phyloP scores from a whole-genome alignment of 2,797 vertebrate genomes.

The Notamacropus eugenii region DNA sequence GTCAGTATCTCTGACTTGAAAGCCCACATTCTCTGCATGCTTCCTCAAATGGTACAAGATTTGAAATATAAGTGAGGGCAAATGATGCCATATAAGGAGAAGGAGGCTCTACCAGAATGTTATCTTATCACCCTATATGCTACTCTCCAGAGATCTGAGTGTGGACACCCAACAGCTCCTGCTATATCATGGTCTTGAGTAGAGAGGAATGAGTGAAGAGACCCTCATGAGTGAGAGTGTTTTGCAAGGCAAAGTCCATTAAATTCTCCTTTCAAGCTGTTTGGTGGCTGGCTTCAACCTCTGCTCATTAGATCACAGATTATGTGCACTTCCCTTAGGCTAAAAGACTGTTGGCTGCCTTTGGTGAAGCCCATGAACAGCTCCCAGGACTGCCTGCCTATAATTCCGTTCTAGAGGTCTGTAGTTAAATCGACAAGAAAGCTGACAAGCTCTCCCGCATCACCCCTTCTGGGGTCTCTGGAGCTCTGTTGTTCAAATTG shows the following conservation, averaged over 20 bases:
- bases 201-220: background rate
- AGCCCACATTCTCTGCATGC: background rate
- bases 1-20: background rate
- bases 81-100: background rate
- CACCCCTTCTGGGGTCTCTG: background rate
- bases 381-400: background rate
- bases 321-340: slow-evolving; percentile 4
- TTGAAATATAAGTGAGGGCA: background rate
- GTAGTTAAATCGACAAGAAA: slow-evolving; percentile 19
- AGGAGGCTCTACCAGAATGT: background rate
- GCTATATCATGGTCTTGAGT: background rate
- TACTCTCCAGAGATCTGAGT: background rate
- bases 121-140: background rate
- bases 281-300: background rate
- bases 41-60: background rate
- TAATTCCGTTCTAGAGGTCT: slow-evolving; percentile 39
- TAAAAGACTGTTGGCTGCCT: slow-evolving; percentile 10
- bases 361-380: slow-evolving; percentile 39
- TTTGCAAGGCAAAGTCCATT: background rate
- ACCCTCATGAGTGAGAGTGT: background rate
- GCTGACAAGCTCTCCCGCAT: slow-evolving; percentile 26
- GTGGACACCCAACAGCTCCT: background rate
- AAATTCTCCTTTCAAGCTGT: background rate
- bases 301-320: slow-evolving; percentile 8
- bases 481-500: slow-evolving; percentile 7